phyloP scores from a whole-genome alignment of 1,140 invertebrate genomes.

The Sycophila sp. region DNA sequence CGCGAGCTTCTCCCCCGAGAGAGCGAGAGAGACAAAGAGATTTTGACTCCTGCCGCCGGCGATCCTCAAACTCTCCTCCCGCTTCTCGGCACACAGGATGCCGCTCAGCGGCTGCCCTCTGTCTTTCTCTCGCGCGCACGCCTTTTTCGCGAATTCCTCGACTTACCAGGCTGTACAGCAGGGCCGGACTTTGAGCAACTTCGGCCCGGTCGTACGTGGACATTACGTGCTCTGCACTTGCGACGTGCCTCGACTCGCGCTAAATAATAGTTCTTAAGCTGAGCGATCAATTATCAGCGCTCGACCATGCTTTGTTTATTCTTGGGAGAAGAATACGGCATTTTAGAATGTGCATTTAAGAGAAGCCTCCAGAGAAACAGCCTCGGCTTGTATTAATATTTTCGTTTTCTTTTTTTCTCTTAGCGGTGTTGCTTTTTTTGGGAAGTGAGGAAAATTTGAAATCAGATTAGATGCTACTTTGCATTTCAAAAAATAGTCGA shows the following conservation, averaged over 20 bases:
- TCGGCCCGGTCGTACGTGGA: neutral
- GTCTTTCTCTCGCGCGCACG: neutral
- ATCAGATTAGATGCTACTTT: too few relatives aligned
- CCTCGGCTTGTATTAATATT: neutral
- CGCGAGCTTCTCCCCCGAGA: neutral
- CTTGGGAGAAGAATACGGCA: neutral
- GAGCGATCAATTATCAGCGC: neutral
- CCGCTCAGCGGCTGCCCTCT: neutral
- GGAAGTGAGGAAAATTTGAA: too few relatives aligned
- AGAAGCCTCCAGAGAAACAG: neutral
- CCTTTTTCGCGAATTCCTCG: slow-evolving; percentile 12
- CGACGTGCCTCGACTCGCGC: neutral
- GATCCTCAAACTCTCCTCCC: neutral
- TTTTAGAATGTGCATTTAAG: too few relatives aligned
- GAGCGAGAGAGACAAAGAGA: neutral
- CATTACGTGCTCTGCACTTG: too few relatives aligned
- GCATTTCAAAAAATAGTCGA: too few relatives aligned
- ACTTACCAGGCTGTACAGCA: neutral
- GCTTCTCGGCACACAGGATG: neutral
- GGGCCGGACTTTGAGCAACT: neutral
- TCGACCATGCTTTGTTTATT: neutral
- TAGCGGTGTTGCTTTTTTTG: too few relatives aligned
- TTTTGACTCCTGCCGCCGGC: slow-evolving; percentile 1
- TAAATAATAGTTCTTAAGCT: neutral
- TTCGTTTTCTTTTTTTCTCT: too few relatives aligned